Percentiles rank a stretch among this genome's conserved stretches.
Conservation (phyloP, 1,140 invertebrate genomes). For the Asobara japonica region DNA sequence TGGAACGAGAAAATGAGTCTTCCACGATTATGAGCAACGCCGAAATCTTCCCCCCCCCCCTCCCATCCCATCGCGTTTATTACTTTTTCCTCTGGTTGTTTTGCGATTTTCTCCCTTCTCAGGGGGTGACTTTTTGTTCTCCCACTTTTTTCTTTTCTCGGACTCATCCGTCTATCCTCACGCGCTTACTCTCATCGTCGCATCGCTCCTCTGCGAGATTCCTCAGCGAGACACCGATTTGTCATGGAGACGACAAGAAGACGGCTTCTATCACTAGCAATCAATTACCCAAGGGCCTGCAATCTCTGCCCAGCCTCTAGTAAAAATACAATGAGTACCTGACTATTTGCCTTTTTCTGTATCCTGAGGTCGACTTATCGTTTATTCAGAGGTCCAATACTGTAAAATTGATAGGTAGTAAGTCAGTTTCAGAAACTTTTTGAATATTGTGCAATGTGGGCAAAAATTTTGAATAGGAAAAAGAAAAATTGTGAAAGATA, state of each 20-base stretch:
- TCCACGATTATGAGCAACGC: neutral
- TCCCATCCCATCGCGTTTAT: too few species aligned
- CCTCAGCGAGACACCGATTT: constrained; percentile 15
- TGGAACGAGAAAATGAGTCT: neutral
- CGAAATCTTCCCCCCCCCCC: neutral
- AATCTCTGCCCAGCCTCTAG: constrained; percentile 18
- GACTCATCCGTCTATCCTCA: neutral
- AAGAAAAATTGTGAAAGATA: too few species aligned
- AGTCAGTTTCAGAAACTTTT: too few species aligned
- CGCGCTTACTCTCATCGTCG: neutral
- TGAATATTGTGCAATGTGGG: too few species aligned
- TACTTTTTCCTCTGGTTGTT: neutral
- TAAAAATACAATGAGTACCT: neutral
- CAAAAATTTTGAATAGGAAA: too few species aligned
- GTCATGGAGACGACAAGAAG: constrained; percentile 22
- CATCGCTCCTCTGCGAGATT: constrained; percentile 14
- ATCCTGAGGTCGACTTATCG: neutral
- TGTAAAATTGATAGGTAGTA: too few species aligned
- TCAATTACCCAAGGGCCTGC: constrained; percentile 29
- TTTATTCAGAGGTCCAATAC: too few species aligned
- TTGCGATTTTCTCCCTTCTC: neutral
- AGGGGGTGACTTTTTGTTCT: neutral
- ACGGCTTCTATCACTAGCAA: constrained; percentile 19
- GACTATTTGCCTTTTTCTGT: neutral
- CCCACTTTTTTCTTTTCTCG: neutral